These are phyloP conservation scores for Distichodus sexfasciatus DNA, from an alignment of 2,797 vertebrate genomes.

Conservation along the genomic window DNA sequence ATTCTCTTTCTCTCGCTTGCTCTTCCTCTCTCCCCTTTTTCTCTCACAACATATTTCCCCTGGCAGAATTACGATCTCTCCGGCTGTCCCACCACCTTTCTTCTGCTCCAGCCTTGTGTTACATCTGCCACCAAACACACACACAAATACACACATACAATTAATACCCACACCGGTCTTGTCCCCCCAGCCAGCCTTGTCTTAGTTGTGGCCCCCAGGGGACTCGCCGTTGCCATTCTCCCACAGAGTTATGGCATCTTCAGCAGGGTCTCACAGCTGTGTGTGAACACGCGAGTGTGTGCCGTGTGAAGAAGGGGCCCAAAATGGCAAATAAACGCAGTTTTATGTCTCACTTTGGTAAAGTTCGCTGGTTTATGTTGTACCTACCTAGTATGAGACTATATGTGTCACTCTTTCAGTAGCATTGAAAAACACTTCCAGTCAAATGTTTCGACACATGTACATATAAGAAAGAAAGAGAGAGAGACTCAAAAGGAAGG, in stretches of 20 bases:
- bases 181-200: conserved; percentile 34
- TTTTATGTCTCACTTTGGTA: too few relatives aligned
- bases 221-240: conserved; percentile 47
- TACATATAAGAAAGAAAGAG: too few relatives aligned
- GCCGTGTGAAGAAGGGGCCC: neutral
- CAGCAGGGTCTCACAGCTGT: conserved; percentile 21
- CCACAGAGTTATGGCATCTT: conserved; percentile 49
- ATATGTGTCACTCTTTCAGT: too few relatives aligned
- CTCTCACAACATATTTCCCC: conserved; percentile 47
- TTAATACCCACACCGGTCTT: conserved; percentile 27
- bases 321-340: neutral
- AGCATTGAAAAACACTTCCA: too few relatives aligned
- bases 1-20: conserved; percentile 12
- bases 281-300: neutral
- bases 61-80: conserved; percentile 48
- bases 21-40: conserved; percentile 22
- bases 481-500: too few relatives aligned
- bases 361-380: too few relatives aligned
- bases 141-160: conserved; percentile 16
- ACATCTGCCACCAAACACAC: conserved; percentile 47
- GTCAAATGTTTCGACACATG: too few relatives aligned
- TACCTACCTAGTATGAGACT: too few relatives aligned
- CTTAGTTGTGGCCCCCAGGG: conserved; percentile 64
- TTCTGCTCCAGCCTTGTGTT: conserved; percentile 24
- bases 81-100: conserved; percentile 31